Base-by-base conservation (phyloP, 2,797 vertebrate species). In the Ptychadena robeensis region DNA sequence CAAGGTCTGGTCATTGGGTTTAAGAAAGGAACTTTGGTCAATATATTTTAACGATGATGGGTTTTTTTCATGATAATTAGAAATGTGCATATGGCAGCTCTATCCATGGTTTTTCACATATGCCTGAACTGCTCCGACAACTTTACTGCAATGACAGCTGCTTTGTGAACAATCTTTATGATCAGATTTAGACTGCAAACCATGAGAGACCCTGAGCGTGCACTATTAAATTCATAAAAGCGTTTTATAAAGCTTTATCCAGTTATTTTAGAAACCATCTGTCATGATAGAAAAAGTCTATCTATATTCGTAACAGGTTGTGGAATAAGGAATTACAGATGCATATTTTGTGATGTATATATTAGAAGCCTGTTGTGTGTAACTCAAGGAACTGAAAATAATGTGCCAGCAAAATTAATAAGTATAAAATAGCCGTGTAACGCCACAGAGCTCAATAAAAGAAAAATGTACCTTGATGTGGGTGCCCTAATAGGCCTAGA, bases 381-480 rank as follows among this genome's bases (percentile, higher is more conserved):
- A 78, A 78, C 32, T 22, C 31, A 31, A 77, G 74, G 27, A 77
- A 66, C 63, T 66, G 31, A 77, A 66, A 77, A 34, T 78, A 67
- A 78, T 67, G 44, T 35, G 34, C 76, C 53, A 79, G 76, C 44
- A 9, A 59, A 79, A 59, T 15, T 37, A 66, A 68, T 44, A 35
- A 18, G 18, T 77, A 34, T 78, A 12, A 68, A 79, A 79, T 79
- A 35, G 44, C 25, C 31, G 37, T 48, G 22, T 53, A 67, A 67
- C 64, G 53, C 40, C 65, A 32, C 28, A 12, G 18, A 35, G 18
- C 31, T 14, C 30, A 78, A 35, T 65, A 53, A 67, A 68, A 34
- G 44, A 53, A n/a, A 77, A 78, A 68, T 79, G 31, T 79, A 53
- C 65, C 65, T 79, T 79, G 28, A 79, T 34, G 32, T 69, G 40